A percentile compares a stretch with the other conserved stretches of the same genome.
phyloP scores from a whole-genome alignment of 2,113 vertebrate species.

The Arothron firmamentum region DNA sequence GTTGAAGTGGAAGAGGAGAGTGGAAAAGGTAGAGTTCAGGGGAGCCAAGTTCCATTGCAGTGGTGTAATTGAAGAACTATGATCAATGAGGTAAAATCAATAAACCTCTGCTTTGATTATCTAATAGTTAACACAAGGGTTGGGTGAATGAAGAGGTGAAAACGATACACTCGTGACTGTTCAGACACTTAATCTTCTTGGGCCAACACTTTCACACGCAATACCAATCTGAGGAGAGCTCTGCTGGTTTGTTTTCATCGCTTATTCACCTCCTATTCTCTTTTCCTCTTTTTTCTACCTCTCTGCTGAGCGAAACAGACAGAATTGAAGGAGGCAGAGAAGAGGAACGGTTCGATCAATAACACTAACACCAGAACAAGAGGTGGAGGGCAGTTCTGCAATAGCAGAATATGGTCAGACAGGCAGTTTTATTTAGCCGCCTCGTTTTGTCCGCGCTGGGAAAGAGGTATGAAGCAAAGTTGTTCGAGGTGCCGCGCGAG shows the following conservation, averaged over 20 bases:
- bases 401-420: slow-evolving; percentile 26
- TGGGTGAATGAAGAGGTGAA: slow-evolving; percentile 60
- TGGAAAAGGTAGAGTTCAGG: slow-evolving; percentile 46
- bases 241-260: slow-evolving; percentile 81
- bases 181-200: slow-evolving; percentile 42
- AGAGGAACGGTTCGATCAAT: slow-evolving; percentile 80
- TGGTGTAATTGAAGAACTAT: slow-evolving; percentile 68
- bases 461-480: too few relatives aligned
- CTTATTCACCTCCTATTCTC: slow-evolving; percentile 75
- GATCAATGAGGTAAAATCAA: slow-evolving; percentile 71
- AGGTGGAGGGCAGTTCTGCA: slow-evolving; percentile 18
- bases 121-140: slow-evolving; percentile 66
- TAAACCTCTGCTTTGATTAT: slow-evolving; percentile 65
- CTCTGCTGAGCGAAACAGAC: slow-evolving; percentile 70
- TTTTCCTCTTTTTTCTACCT: slow-evolving; percentile 55
- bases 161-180: slow-evolving; percentile 58
- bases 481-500: slow-evolving; percentile 2
- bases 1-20: slow-evolving; percentile 32
- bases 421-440: slow-evolving; percentile 22
- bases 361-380: slow-evolving; percentile 69
- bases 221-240: slow-evolving; percentile 68
- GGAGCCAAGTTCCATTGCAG: slow-evolving; percentile 56
- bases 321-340: slow-evolving; percentile 75
- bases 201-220: slow-evolving; percentile 14
- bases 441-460: slow-evolving; percentile 13